phyloP scores from a whole-genome alignment of 1,140 invertebrate genomes.

The Cryptotermes secundus region DNA sequence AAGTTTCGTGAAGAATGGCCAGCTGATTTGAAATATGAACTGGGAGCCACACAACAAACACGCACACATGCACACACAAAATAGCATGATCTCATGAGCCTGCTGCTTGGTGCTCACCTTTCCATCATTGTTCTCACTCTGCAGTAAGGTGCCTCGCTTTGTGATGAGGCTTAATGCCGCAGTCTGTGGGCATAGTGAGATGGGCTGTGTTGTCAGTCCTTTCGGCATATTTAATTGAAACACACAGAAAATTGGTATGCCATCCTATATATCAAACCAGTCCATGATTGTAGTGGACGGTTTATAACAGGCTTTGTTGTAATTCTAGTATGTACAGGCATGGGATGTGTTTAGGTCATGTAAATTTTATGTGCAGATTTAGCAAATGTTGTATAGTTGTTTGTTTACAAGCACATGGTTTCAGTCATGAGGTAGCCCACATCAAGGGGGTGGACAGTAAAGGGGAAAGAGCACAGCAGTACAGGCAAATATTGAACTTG shows the following conservation, averaged over 20 bases:
- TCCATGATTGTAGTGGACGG: neutral
- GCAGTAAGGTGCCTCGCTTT: neutral
- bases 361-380: neutral
- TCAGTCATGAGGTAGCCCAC: neutral
- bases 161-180: neutral
- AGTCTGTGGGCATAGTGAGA: neutral
- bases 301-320: neutral
- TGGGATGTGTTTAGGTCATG: neutral
- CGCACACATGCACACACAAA: too few relatives aligned
- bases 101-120: too few relatives aligned
- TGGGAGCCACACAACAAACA: too few relatives aligned
- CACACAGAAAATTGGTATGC: neutral
- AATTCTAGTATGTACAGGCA: neutral
- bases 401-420: neutral
- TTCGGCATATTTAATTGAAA: neutral
- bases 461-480: neutral
- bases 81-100: too few relatives aligned
- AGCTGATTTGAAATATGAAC: too few relatives aligned
- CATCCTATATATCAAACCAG: neutral
- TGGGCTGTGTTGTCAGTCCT: neutral
- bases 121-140: too few relatives aligned
- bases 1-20: too few relatives aligned
- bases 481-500: neutral
- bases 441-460: too few relatives aligned
- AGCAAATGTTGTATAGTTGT: conserved; percentile 16